A percentile compares a stretch with the other conserved stretches of the same genome.
These are phyloP conservation scores for Tiliacea citrago DNA, from an alignment of 2,888 invertebrate species.

Conservation along the genomic window DNA sequence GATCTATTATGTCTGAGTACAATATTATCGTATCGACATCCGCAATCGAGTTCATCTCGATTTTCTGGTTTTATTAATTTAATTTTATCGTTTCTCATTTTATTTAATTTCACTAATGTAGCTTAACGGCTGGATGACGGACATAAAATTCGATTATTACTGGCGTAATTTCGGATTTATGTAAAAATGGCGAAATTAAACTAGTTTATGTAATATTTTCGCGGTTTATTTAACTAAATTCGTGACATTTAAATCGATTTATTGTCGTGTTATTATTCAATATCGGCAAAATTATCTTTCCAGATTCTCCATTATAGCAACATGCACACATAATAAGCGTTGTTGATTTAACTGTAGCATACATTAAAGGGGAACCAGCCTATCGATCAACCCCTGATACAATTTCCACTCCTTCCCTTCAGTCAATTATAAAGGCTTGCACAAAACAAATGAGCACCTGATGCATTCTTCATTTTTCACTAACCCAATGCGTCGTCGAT, in stretches of 20 bases:
- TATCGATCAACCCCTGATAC: background rate
- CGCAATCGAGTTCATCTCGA: constrained; percentile 31
- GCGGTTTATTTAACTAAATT: constrained; percentile 11
- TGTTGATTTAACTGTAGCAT: background rate
- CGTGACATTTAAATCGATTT: constrained; percentile 18
- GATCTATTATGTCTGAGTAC: constrained; percentile 15
- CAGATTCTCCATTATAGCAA: background rate
- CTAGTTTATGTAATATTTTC: constrained; percentile 11
- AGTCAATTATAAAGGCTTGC: constrained; percentile 27
- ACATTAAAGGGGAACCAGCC: background rate
- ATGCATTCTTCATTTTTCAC: constrained; percentile 39
- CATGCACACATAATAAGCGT: background rate
- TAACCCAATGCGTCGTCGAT: constrained; percentile 31
- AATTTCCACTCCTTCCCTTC: constrained; percentile 1
- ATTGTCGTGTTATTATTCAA: background rate
- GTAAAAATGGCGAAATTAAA: constrained; percentile 37
- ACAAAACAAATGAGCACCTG: constrained; percentile 25
- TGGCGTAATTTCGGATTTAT: constrained; percentile 42
- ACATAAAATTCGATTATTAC: constrained; percentile 33
- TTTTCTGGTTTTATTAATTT: constrained; percentile 12
- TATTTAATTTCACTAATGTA: constrained; percentile 28
- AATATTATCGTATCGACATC: constrained; percentile 24
- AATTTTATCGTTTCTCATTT: constrained; percentile 26
- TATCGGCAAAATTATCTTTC: background rate
- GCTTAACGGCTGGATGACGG: background rate